phyloP scores from a whole-genome alignment of 2,113 vertebrate genomes.

The Hyaena hyaena region DNA sequence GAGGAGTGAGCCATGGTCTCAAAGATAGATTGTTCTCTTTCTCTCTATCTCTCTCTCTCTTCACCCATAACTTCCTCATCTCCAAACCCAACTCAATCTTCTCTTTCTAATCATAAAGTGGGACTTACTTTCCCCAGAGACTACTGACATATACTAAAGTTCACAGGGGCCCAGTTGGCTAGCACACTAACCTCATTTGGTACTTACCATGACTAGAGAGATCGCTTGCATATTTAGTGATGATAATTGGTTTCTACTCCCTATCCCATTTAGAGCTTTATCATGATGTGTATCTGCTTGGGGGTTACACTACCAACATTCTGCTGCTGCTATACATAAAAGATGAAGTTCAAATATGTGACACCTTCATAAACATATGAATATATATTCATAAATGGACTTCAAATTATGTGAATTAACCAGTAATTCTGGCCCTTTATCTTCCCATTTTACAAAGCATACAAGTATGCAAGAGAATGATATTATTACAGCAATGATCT shows the following conservation, averaged over 20 bases:
- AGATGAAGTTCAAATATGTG: slow-evolving; percentile 5
- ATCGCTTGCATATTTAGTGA: not conserved
- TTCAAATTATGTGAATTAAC: slow-evolving; percentile 22
- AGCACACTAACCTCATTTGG: not conserved
- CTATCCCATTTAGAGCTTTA: not conserved
- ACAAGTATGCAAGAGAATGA: not conserved
- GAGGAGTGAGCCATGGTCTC: not conserved
- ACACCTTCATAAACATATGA: not conserved
- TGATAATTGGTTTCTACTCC: not conserved
- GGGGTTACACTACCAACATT: not conserved
- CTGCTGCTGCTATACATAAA: not conserved
- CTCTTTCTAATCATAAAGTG: not conserved
- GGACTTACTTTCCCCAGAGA: not conserved
- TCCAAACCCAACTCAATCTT: slow-evolving; percentile 15
- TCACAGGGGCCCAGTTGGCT: not conserved
- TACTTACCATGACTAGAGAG: not conserved
- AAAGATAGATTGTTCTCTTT: not conserved
- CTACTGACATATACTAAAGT: not conserved
- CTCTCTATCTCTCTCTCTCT: not conserved
- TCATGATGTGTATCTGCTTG: not conserved
- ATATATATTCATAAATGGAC: not conserved
- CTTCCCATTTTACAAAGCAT: not conserved
- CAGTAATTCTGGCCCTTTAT: not conserved
- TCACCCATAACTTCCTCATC: not conserved
- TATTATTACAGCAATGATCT: not conserved